These are phyloP conservation scores for Ornithorhynchus anatinus DNA, from an alignment of 2,113 vertebrate genomes.

Conservation along the genomic window DNA sequence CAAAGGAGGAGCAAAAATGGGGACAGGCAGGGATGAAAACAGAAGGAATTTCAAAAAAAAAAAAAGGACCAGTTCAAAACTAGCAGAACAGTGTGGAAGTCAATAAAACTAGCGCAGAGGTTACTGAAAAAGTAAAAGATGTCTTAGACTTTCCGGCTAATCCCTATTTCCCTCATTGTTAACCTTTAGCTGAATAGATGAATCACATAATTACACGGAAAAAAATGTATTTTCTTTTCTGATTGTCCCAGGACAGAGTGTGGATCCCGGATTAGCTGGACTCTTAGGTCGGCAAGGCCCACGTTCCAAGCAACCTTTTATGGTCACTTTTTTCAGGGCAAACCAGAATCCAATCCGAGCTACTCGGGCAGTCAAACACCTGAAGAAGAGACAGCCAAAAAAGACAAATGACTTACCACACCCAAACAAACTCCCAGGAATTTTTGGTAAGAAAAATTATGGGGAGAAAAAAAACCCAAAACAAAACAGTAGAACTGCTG, in stretches of 20 bases:
- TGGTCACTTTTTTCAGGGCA: conserved; percentile 94
- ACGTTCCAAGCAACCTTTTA: conserved; percentile 90
- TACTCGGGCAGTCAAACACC: conserved; percentile 73
- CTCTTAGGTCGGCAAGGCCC: conserved; percentile 84
- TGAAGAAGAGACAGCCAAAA: conserved; percentile 75
- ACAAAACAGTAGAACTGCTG: not conserved
- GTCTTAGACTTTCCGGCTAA: accelerated
- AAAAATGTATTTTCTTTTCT: not conserved
- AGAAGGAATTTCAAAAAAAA: too few relatives aligned
- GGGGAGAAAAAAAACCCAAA: not conserved
- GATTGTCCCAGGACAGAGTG: conserved; percentile 76
- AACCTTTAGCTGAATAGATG: accelerated
- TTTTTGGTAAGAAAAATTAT: conserved; percentile 77
- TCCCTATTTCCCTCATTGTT: accelerated
- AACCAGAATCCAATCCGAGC: conserved; percentile 74
- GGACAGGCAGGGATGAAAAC: too few relatives aligned
- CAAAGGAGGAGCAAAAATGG: too few relatives aligned
- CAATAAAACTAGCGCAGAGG: too few relatives aligned
- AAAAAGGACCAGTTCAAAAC: too few relatives aligned
- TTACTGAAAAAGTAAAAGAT: too few relatives aligned
- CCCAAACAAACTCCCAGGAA: conserved; percentile 75
- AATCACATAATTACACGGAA: too few relatives aligned
- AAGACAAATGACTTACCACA: conserved; percentile 84
- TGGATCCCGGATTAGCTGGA: conserved; percentile 84
- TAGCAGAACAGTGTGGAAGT: too few relatives aligned